Evolutionary conservation across 2,797 vertebrate genomes (phyloP), one percentile per base, ranked within the genome.

Genomic region (Hozukius guyotensis): DNA sequence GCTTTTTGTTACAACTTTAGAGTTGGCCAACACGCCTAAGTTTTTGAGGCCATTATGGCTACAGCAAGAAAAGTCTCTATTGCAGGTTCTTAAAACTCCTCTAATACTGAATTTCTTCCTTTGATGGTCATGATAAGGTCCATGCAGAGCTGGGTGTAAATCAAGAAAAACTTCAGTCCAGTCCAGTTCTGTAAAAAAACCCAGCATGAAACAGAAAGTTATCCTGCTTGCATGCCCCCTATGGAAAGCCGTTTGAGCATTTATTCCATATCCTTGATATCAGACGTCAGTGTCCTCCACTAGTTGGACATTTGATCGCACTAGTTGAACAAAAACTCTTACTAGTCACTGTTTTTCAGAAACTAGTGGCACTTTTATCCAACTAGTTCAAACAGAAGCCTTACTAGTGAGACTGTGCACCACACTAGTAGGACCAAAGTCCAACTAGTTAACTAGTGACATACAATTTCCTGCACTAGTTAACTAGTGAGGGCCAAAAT

Each of bases 91-190:
- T 86, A 84, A 80, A 72, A 38, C 36, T 87, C 95, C 93, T 95
- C 96, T 98, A 98, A 98, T 97, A 98, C 97, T 98, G 98, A 97
- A 96, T 95, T 95, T 97, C 96, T 94, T 94, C 95, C 74, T 64
- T 65, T 75, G 87, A 67, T 85, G 88, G 94, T 92, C 92, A 94
- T 95, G 93, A 95, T 93, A 93, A 96, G 96, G 96, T 97, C 97
- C 97, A 97, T 98, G 97, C 98, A 98, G 96, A 96, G 96, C 96
- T 97, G 97, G 96, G 95, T 96, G 81, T 95, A 96, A 94, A 95
- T 96, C 95, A 97, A 95, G 96, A 95, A 95, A 95, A 92, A 86
- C 72, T 77, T 92, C 90, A 87, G 89, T 94, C 85, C 90, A 80
- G 89, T 94, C 92, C 89, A 92, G 83, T 87, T 90, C 87, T 91